Evolutionary conservation across 1,140 invertebrate genomes (phyloP).

Genomic region (Lucilia cuprina): DNA sequence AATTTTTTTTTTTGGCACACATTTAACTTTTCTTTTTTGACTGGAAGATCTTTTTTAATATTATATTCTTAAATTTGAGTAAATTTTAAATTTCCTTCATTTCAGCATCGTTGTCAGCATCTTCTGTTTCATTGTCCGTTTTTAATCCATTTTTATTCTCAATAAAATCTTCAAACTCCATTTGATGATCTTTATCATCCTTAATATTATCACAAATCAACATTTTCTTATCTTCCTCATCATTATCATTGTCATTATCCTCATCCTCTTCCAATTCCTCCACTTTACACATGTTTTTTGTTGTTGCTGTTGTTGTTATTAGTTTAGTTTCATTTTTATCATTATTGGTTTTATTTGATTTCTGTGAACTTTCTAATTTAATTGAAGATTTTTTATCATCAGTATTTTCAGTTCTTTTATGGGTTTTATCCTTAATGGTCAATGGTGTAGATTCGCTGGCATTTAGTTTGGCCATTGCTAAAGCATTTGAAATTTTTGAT

Average conservation of each 20-base stretch:
- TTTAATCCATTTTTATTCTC: constrained; percentile 18
- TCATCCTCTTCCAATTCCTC: not conserved
- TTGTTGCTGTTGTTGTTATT: not conserved
- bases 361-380: not conserved
- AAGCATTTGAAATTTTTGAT: constrained; percentile 57
- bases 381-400: not conserved
- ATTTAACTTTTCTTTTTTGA: constrained; percentile 38
- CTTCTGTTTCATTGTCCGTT: not conserved
- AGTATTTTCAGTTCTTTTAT: not conserved
- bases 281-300: not conserved
- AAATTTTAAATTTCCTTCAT: constrained; percentile 36
- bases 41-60: constrained; percentile 39
- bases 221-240: not conserved
- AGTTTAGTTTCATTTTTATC: not conserved
- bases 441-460: not conserved
- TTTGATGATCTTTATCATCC: constrained; percentile 2
- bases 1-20: not conserved
- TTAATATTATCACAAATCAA: not conserved
- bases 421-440: not conserved
- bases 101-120: constrained; percentile 6
- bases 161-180: constrained; percentile 28
- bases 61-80: constrained; percentile 6
- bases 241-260: not conserved
- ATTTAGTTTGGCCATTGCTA: constrained; percentile 46
- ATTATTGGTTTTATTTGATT: not conserved